Evolutionary conservation across 2,888 invertebrate species (phyloP), one percentile per base, ranked within the genome.

Genomic region (Perizoma affinitatum): DNA sequence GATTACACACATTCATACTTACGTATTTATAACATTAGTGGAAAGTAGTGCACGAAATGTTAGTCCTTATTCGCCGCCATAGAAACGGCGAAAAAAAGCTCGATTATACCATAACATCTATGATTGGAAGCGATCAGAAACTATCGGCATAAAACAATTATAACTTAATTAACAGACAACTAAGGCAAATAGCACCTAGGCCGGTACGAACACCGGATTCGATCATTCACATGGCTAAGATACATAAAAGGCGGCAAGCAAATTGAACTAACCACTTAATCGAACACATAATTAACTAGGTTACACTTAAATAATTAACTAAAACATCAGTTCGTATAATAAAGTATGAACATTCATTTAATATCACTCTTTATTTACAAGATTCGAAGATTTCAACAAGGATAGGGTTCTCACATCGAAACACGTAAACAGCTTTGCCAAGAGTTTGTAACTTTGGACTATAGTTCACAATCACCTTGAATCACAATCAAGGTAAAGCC

Each of bases 101-200:
- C 63, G 61, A 62, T 63, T 62, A 61, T 47, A 61, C 52, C 57
- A 56, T 60, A 65, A 54, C 58, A 54, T 58, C 54, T 62, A 65
- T 58, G 56, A 63, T 51, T 63, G 61, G 48, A 64, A 63, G 58
- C 65, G 41, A 55, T 49, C 53, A 45, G 61, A 61, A 38, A 61
- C 56, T 61, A 63, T 50, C 49, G 60, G 59, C 61, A 58, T 58
- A 66, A 61, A 62, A 68, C 42, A 58, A 63, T 54, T 54, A 54
- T 42, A 38, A 38, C 7, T 54, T 43, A 52, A 61, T 71, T 65
- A 61, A 69, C 65, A 74, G 74, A 35, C 73, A 72, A 74, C 70
- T 80, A 79, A 74, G 86, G 83, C 78, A 79, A 80, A 83, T 88
- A 89, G 90, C 90, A 90, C 89, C 89, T 85, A 84, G 79, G 73